Percentiles rank a stretch among this genome's conserved stretches.
These are phyloP conservation scores for Latheticus oryzae DNA, from an alignment of 2,888 invertebrate genomes.

Conservation along the genomic window DNA sequence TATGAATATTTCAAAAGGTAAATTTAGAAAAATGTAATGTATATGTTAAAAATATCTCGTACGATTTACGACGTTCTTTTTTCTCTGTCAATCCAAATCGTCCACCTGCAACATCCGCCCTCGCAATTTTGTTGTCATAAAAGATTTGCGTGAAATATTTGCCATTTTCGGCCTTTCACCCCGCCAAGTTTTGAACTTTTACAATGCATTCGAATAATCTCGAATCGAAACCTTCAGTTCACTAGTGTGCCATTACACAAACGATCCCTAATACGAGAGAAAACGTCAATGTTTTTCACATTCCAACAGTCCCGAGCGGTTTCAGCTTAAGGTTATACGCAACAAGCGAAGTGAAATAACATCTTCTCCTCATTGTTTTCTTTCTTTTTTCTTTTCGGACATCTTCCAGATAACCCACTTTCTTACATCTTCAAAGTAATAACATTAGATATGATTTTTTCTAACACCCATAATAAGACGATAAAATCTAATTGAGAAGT, in stretches of 20 bases:
- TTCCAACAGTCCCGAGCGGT: conserved; percentile 13
- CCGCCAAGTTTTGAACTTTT: neutral
- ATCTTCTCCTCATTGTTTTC: conserved; percentile 2
- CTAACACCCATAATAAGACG: neutral
- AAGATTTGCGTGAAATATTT: conserved; percentile 3
- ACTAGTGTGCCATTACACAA: conserved; percentile 18
- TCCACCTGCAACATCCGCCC: neutral
- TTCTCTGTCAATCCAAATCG: no score
- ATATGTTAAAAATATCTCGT: no score
- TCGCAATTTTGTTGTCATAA: neutral
- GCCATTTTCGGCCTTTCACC: neutral
- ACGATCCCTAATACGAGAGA: conserved; percentile 17
- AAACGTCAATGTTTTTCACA: conserved; percentile 18
- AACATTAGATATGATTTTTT: neutral
- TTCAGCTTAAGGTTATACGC: conserved; percentile 17
- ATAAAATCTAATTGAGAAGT: conserved; percentile 9
- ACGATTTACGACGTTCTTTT: no score
- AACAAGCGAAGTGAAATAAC: conserved; percentile 10
- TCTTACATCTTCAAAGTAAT: neutral
- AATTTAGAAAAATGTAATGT: no score
- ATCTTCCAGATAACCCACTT: conserved; percentile 11
- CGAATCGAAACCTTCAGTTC: conserved; percentile 8
- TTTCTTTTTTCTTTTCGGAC: neutral
- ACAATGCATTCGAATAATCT: conserved; percentile 8
- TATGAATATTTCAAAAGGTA: no score